Percentiles rank a stretch among this genome's conserved stretches.
phyloP scores from a whole-genome alignment of 2,888 invertebrate genomes.

The Agriopis leucophaearia region DNA sequence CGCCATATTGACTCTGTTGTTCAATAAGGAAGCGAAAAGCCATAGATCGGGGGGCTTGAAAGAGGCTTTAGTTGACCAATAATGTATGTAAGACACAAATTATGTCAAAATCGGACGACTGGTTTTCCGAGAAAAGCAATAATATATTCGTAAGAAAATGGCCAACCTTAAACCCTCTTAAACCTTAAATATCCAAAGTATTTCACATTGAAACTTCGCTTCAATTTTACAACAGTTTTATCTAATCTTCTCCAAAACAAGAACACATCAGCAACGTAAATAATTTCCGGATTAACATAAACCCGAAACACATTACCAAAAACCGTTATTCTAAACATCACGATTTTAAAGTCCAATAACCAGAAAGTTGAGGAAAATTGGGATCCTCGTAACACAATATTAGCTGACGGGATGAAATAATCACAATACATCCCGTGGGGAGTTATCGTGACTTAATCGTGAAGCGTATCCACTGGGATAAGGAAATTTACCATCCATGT shows the following conservation, averaged over 20 bases:
- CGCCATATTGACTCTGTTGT: too few relatives aligned
- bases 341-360: constrained; percentile 33
- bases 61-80: too few relatives aligned
- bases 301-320: constrained; percentile 24
- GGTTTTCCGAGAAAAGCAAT: too few relatives aligned
- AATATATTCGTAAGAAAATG: too few relatives aligned
- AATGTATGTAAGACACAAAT: too few relatives aligned
- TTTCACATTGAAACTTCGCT: background rate
- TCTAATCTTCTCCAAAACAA: constrained; percentile 18
- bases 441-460: background rate
- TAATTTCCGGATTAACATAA: constrained; percentile 26
- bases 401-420: constrained; percentile 30
- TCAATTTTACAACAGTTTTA: constrained; percentile 9
- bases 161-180: background rate
- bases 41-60: too few relatives aligned
- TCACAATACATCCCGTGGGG: constrained; percentile 17
- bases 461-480: constrained; percentile 2
- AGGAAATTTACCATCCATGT: too few relatives aligned
- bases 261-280: constrained; percentile 20
- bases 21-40: too few relatives aligned
- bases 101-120: too few relatives aligned
- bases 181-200: background rate
- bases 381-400: constrained; percentile 28
- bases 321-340: constrained; percentile 25
- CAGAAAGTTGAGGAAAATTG: constrained; percentile 30